A percentile compares a stretch with the other conserved stretches of the same genome.
Evolutionary conservation across 1,140 invertebrate species (phyloP).

Genomic region (Asobara japonica): DNA sequence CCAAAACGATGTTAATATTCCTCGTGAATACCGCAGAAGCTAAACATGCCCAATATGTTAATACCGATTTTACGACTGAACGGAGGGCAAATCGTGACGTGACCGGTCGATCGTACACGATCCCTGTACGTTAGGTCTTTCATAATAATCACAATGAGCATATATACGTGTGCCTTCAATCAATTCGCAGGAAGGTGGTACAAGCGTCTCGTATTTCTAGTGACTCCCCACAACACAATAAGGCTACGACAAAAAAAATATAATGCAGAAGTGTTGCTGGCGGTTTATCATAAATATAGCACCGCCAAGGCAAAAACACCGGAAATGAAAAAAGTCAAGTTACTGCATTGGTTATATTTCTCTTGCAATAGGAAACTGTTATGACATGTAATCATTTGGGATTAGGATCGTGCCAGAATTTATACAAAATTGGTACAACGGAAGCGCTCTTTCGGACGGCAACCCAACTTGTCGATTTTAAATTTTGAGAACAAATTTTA

Average conservation of each 20-base stretch:
- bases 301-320: no score
- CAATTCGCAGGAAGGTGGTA: slow-evolving; percentile 9
- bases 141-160: neutral
- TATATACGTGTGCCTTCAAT: neutral
- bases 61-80: neutral
- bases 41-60: neutral
- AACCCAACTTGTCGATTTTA: no score
- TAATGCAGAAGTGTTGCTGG: neutral
- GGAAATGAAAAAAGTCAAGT: no score
- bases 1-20: neutral
- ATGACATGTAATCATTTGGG: no score
- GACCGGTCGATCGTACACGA: slow-evolving; percentile 2
- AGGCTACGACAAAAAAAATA: neutral
- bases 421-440: no score
- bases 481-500: no score
- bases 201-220: slow-evolving; percentile 1
- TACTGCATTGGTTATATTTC: no score
- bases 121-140: neutral
- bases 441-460: no score
- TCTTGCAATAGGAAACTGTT: no score
- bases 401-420: no score
- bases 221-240: neutral
- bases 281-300: no score
- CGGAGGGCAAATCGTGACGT: neutral
- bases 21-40: neutral